Evolutionary conservation across 2,888 invertebrate genomes (phyloP).

Genomic region (Eupithecia pulchellata): DNA sequence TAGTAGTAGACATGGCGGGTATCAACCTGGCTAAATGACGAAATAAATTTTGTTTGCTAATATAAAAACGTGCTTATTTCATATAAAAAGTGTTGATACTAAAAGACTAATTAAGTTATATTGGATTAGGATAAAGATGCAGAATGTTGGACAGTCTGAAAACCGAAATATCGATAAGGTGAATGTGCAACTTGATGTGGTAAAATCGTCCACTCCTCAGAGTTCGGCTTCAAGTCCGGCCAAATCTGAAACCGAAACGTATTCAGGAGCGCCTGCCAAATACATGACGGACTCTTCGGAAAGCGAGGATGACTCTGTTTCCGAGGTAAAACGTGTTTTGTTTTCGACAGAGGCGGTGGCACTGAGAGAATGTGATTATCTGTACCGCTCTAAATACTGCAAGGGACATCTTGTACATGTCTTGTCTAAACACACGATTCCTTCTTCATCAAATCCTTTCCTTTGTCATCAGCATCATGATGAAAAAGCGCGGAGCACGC

Average conservation of each 20-base stretch:
- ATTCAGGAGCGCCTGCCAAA: constrained; percentile 93
- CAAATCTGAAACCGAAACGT: constrained; percentile 94
- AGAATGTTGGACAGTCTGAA: constrained; percentile 95
- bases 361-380: constrained; percentile 84
- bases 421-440: constrained; percentile 72
- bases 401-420: constrained; percentile 88
- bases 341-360: constrained; percentile 84
- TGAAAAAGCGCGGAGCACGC: constrained; percentile 67
- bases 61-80: constrained; percentile 84
- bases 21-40: constrained; percentile 88
- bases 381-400: constrained; percentile 87
- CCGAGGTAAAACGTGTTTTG: constrained; percentile 93
- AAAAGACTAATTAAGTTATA: constrained; percentile 83
- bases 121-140: constrained; percentile 92
- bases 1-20: constrained; percentile 93
- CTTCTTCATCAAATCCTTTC: constrained; percentile 64
- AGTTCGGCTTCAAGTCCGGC: constrained; percentile 93
- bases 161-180: constrained; percentile 93
- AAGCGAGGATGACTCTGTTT: constrained; percentile 98
- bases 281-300: constrained; percentile 97
- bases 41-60: constrained; percentile 86
- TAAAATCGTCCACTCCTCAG: constrained; percentile 92
- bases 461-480: constrained; percentile 58
- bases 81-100: constrained; percentile 83
- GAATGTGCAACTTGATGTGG: constrained; percentile 89